phyloP scores from a whole-genome alignment of 1,140 invertebrate genomes.

The Atta colombica region DNA sequence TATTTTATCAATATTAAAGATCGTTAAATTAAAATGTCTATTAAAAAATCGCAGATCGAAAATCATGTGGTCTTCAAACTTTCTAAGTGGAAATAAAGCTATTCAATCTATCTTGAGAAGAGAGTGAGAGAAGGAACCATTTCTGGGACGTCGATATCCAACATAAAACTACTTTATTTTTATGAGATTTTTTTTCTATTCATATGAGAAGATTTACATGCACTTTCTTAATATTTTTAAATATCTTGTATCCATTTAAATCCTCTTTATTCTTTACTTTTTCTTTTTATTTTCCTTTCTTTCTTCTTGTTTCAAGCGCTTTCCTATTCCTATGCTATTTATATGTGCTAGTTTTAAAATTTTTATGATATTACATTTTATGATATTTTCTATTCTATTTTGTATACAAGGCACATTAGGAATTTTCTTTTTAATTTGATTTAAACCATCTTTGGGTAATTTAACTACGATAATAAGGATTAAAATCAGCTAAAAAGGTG shows the following conservation, averaged over 20 bases:
- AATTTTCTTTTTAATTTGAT: neutral
- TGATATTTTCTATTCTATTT: neutral
- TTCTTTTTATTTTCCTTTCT: neutral
- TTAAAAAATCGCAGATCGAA: slow-evolving; percentile 16
- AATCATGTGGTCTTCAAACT: slow-evolving; percentile 26
- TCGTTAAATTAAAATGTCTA: neutral
- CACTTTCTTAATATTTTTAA: slow-evolving; percentile 11
- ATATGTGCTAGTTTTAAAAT: neutral
- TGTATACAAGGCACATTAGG: neutral
- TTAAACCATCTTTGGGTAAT: neutral
- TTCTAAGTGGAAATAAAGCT: slow-evolving; percentile 20
- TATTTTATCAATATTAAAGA: neutral
- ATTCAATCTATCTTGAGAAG: slow-evolving; percentile 41
- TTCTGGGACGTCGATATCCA: slow-evolving; percentile 22
- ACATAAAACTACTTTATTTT: slow-evolving; percentile 42
- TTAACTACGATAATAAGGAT: neutral
- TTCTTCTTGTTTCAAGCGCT: neutral
- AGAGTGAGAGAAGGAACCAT: slow-evolving; percentile 1
- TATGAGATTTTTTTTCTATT: slow-evolving; percentile 25
- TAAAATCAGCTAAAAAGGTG: neutral
- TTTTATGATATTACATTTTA: neutral
- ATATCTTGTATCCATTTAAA: slow-evolving; percentile 8
- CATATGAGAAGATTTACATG: neutral
- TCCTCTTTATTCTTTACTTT: neutral
- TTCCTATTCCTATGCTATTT: neutral